These are phyloP conservation scores for Stenotaenia linearis DNA, from an alignment of 2,888 invertebrate species.

Conservation along the genomic window DNA sequence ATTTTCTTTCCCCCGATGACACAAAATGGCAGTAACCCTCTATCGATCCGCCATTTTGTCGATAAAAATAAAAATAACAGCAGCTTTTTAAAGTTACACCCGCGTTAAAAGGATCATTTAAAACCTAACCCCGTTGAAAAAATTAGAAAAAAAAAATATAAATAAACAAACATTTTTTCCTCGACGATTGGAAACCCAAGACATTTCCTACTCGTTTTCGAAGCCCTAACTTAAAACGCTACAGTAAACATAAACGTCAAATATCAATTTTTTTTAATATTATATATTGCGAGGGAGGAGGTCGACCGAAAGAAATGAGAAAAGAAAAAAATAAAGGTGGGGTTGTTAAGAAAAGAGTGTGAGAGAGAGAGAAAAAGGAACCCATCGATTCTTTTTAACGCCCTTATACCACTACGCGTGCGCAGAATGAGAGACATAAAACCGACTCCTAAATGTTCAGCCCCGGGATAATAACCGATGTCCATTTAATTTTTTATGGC, in stretches of 20 bases:
- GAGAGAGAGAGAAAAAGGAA: background rate
- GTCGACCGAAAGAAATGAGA: background rate
- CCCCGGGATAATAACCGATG: constrained; percentile 29
- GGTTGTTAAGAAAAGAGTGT: background rate
- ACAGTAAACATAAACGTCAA: background rate
- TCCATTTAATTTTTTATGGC: constrained; percentile 31
- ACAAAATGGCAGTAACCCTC: background rate
- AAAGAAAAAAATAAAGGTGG: background rate
- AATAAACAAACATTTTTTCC: background rate
- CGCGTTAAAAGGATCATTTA: background rate
- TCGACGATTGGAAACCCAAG: too few relatives aligned
- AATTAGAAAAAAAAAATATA: background rate
- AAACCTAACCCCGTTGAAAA: background rate
- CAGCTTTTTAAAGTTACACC: background rate
- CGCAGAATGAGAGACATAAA: constrained; percentile 8
- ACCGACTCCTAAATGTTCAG: constrained; percentile 21
- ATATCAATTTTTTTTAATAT: background rate
- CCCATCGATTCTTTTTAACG: background rate
- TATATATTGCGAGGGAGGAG: background rate
- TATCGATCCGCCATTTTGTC: background rate
- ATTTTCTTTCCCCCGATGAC: background rate
- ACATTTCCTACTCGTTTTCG: too few relatives aligned
- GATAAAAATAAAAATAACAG: background rate
- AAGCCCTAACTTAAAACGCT: too few relatives aligned
- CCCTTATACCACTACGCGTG: background rate